These are phyloP conservation scores for Rhadinocentrus ornatus DNA, from an alignment of 2,797 vertebrate genomes.

Conservation along the genomic window DNA sequence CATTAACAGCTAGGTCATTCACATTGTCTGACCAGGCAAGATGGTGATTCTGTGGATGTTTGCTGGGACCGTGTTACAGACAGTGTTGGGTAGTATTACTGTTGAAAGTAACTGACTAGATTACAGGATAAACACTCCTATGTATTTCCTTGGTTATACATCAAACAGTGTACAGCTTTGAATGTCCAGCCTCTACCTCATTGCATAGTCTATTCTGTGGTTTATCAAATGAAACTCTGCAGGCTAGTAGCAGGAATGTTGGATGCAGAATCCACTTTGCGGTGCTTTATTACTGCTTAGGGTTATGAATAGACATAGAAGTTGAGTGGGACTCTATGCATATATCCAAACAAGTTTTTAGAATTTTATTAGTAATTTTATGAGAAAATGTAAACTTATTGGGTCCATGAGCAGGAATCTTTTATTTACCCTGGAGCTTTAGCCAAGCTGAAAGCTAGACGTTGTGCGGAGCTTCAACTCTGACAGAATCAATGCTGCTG, in stretches of 20 bases:
- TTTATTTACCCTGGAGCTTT: neutral
- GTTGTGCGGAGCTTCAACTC: too few species aligned
- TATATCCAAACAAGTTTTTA: neutral
- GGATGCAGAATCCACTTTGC: neutral
- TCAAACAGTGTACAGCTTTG: neutral
- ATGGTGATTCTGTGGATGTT: slow-evolving; percentile 1
- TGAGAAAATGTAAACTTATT: too few species aligned
- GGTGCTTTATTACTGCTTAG: neutral
- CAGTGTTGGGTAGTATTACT: neutral
- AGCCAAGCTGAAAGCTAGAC: neutral
- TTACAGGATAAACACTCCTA: too few species aligned
- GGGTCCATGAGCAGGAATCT: neutral
- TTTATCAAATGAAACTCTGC: neutral
- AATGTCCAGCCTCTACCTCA: neutral
- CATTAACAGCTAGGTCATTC: slow-evolving; percentile 63
- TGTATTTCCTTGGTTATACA: too few species aligned
- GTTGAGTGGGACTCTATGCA: neutral
- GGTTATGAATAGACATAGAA: neutral
- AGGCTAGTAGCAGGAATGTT: neutral
- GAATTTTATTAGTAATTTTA: neutral
- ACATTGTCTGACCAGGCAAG: slow-evolving; percentile 26
- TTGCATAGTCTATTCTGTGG: neutral
- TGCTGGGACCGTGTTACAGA: neutral
- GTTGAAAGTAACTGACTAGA: neutral
- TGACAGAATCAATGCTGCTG: too few species aligned